A percentile compares a stretch with the other conserved stretches of the same genome.
phyloP scores from a whole-genome alignment of 2,797 vertebrate genomes.

The Pteropus rufus region DNA sequence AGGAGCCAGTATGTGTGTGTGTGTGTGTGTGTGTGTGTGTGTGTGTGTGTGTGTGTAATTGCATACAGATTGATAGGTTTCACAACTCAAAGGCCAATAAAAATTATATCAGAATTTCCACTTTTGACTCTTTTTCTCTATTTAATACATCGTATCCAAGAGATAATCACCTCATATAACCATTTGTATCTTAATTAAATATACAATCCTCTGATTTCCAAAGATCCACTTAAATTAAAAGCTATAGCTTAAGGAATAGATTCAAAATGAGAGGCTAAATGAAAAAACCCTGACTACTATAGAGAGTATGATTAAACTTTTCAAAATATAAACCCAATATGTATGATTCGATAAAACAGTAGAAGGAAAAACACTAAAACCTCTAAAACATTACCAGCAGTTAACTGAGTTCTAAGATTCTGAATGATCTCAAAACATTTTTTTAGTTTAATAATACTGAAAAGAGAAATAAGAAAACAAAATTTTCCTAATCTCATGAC shows the following conservation, averaged over 20 bases:
- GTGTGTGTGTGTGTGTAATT: not conserved
- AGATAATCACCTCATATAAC: not conserved
- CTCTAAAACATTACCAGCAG: not conserved
- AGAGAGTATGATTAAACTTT: not conserved
- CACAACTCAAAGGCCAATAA: not conserved
- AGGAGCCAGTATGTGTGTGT: accelerated
- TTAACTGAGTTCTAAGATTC: not conserved
- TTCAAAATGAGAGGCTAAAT: not conserved
- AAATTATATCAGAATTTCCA: not conserved
- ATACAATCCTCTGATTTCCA: not conserved
- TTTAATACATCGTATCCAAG: not conserved
- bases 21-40: too few relatives aligned
- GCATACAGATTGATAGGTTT: not conserved
- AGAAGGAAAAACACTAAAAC: not conserved
- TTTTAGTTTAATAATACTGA: not conserved
- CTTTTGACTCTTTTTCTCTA: not conserved
- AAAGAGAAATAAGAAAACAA: not conserved
- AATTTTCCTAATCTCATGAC: not conserved
- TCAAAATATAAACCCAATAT: not conserved
- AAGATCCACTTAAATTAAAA: not conserved
- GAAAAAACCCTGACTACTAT: not conserved
- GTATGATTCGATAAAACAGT: not conserved
- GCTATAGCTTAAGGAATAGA: not conserved
- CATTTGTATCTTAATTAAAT: not conserved
- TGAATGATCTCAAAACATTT: not conserved